Percentiles rank a stretch among this genome's conserved stretches.
These are phyloP conservation scores for Eudyptes chrysolophus DNA, from an alignment of 2,113 vertebrate species.

Conservation along the genomic window DNA sequence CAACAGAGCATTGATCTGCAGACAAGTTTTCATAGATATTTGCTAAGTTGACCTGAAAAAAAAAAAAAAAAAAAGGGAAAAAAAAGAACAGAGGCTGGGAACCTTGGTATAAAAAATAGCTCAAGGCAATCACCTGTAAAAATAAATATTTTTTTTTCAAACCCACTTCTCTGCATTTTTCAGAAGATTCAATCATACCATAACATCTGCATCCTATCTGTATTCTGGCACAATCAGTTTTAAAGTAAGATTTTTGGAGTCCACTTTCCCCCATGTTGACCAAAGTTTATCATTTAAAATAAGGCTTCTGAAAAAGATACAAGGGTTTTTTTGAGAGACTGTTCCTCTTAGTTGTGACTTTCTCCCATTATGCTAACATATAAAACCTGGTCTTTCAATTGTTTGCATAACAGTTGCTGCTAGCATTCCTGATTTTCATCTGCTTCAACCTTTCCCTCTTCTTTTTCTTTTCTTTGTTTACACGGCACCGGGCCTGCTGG, in stretches of 20 bases:
- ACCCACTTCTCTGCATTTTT: not conserved
- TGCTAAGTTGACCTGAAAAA: not conserved
- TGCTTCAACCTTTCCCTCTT: not conserved
- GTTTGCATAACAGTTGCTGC: not conserved
- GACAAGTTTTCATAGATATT: not conserved
- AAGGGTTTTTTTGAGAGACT: not conserved
- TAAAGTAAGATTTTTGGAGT: not conserved
- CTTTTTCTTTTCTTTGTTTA: too few species aligned
- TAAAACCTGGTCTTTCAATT: not conserved
- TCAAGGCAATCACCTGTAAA: not conserved
- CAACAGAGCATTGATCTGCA: not conserved
- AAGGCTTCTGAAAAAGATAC: not conserved
- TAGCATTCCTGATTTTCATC: not conserved
- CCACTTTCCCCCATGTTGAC: not conserved
- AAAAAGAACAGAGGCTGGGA: accelerated
- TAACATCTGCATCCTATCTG: not conserved
- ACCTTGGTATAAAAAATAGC: not conserved
- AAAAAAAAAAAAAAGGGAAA: accelerated
- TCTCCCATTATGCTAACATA: not conserved
- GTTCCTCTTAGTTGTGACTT: not conserved
- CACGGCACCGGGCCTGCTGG: too few species aligned
- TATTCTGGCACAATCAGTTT: not conserved
- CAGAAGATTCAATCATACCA: not conserved
- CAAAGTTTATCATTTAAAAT: not conserved
- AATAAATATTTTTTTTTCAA: not conserved